phyloP scores from a whole-genome alignment of 2,888 invertebrate genomes.

The Pammene fasciana region DNA sequence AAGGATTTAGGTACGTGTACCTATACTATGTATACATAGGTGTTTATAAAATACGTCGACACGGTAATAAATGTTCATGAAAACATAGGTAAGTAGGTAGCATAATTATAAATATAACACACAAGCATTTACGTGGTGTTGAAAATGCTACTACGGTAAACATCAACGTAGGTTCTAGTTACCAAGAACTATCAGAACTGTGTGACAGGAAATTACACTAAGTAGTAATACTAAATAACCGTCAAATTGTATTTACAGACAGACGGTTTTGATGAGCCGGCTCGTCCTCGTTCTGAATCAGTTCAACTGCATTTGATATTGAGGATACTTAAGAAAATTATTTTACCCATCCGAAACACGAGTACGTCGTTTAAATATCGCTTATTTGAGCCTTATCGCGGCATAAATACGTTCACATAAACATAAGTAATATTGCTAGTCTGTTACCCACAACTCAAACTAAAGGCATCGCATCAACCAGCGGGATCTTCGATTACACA shows the following conservation, averaged over 20 bases:
- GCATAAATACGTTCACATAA: slow-evolving; percentile 42
- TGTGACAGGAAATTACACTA: too few relatives aligned
- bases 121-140: too few relatives aligned
- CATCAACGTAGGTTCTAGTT: too few relatives aligned
- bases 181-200: too few relatives aligned
- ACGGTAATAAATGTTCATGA: too few relatives aligned
- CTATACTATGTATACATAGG: too few relatives aligned
- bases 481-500: background rate
- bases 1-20: too few relatives aligned
- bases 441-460: background rate
- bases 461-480: background rate
- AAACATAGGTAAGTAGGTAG: too few relatives aligned
- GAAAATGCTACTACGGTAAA: too few relatives aligned
- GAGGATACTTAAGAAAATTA: slow-evolving; percentile 11
- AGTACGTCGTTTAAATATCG: slow-evolving; percentile 25
- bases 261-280: background rate
- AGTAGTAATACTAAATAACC: too few relatives aligned
- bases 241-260: background rate
- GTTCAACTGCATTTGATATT: background rate
- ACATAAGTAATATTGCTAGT: slow-evolving; percentile 48
- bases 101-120: too few relatives aligned
- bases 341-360: slow-evolving; percentile 21
- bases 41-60: too few relatives aligned
- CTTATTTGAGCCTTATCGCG: slow-evolving; percentile 31
- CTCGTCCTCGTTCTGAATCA: background rate